These are phyloP conservation scores for Scolanthus callimorphus DNA, from an alignment of 92 coral and sea anemone species.

Conservation along the genomic window DNA sequence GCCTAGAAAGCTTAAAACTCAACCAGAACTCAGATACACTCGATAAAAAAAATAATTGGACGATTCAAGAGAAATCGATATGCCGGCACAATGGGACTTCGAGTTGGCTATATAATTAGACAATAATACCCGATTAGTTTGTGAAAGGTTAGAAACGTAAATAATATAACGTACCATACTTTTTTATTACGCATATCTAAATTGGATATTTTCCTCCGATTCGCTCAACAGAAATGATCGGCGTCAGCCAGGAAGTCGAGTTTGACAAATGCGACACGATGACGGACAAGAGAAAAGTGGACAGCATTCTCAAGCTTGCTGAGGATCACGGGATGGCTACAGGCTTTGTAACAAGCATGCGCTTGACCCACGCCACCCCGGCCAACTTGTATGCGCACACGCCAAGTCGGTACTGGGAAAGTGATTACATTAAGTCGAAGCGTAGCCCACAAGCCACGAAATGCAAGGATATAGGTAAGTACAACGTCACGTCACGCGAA, in stretches of 20 bases:
- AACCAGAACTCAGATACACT: no score
- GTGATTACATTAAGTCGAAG: conserved; percentile 1
- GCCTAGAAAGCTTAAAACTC: no score
- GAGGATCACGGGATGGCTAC: conserved; percentile 43
- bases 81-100: no score
- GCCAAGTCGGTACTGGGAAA: conserved; percentile 31
- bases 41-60: no score
- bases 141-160: background rate
- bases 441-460: background rate
- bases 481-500: no score
- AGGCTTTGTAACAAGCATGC: conserved; percentile 31
- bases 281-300: conserved; percentile 17
- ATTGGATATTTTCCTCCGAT: no score
- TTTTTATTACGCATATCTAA: no score
- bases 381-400: conserved; percentile 11
- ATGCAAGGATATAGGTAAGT: conserved; percentile 23
- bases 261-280: conserved; percentile 10
- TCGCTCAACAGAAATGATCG: conserved; percentile 15
- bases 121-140: background rate
- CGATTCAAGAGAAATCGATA: no score
- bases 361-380: conserved; percentile 32
- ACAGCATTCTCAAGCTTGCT: conserved; percentile 31
- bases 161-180: background rate
- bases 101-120: no score
- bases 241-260: conserved; percentile 9